A percentile compares a stretch with the other conserved stretches of the same genome.
phyloP scores from a whole-genome alignment of 2,797 vertebrate genomes.

The Microctenopoma steveboyesi region DNA sequence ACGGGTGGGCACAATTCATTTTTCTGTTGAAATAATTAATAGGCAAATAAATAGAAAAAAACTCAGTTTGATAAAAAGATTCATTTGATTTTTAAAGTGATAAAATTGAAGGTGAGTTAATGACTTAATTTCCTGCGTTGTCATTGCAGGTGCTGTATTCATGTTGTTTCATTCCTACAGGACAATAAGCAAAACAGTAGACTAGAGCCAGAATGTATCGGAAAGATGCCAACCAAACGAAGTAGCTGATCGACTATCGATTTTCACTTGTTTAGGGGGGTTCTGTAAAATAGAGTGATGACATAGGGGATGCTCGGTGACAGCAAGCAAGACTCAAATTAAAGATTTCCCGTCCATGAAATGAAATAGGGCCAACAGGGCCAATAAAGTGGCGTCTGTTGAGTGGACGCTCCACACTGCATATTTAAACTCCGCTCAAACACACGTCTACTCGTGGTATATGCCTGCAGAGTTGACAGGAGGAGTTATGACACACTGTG shows the following conservation, averaged over 20 bases:
- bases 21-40: background rate
- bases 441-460: background rate
- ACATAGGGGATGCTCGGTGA: slow-evolving; percentile 44
- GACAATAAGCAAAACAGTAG: slow-evolving; percentile 29
- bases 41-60: background rate
- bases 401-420: slow-evolving; percentile 32
- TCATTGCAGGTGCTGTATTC: background rate
- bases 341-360: slow-evolving; percentile 79
- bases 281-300: slow-evolving; percentile 48
- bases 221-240: slow-evolving; percentile 4
- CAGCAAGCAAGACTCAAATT: slow-evolving; percentile 71
- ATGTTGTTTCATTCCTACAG: slow-evolving; percentile 27
- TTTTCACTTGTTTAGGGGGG: slow-evolving; percentile 45
- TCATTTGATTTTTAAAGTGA: background rate
- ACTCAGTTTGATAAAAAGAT: background rate
- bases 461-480: slow-evolving; percentile 42
- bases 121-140: slow-evolving; percentile 3
- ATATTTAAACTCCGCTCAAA: slow-evolving; percentile 7
- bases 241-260: slow-evolving; percentile 64
- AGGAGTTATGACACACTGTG: slow-evolving; percentile 50
- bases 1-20: background rate
- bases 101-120: background rate
- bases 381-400: slow-evolving; percentile 63
- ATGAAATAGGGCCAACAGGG: slow-evolving; percentile 73
- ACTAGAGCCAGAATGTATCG: slow-evolving; percentile 26